Base-by-base conservation (phyloP, 23 tunicate genomes). In the Diplosoma virens region DNA sequence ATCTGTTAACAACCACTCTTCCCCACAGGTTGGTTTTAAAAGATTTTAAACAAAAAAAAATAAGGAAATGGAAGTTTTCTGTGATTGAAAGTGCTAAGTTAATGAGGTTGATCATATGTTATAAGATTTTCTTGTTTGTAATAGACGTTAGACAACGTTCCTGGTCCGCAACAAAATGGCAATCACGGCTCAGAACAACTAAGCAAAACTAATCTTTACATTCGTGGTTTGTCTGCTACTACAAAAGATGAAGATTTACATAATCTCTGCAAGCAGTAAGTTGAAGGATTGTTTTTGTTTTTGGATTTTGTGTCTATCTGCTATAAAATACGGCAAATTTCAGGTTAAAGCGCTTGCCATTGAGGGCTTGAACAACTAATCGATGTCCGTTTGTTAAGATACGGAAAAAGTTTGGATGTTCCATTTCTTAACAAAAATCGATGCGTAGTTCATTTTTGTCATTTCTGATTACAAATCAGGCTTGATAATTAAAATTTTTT, bases 121-220 rank as follows among this genome's bases (percentile, higher is more conserved):
- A n/a, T n/a, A n/a, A n/a, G n/a, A n/a, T n/a, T n/a, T n/a, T n/a
- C n/a, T n/a, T n/a, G n/a, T 46, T 46, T 16, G 11, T 16, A 46
- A 46, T 66, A 41, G 59, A 71, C 20, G 3, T 55, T 74, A 33
- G 24, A 74, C 31, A 35, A 24, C 16, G n/a, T 61, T 60, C 30
- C 22, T 6, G 25, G 21, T 63, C 27, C 9, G 34, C 45, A 26
- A 24, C n/a, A 18, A 26, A 77, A 77, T 70, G 52, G 55, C 5
- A 68, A 47, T 1, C 35, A 27, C 2, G 69, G 69, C 30, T 28
- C 69, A 29, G 97, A 85, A 29, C 92, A 88, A 33, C 87, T 95
- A 20, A 89, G 96, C 87, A 92, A 89, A 84, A 95, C 99, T 1
- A 95, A 95, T 65, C 74, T 95, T 28, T 95, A 95, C 72, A 95